phyloP scores from a whole-genome alignment of 2,888 invertebrate genomes.

The Epirrita christyi region DNA sequence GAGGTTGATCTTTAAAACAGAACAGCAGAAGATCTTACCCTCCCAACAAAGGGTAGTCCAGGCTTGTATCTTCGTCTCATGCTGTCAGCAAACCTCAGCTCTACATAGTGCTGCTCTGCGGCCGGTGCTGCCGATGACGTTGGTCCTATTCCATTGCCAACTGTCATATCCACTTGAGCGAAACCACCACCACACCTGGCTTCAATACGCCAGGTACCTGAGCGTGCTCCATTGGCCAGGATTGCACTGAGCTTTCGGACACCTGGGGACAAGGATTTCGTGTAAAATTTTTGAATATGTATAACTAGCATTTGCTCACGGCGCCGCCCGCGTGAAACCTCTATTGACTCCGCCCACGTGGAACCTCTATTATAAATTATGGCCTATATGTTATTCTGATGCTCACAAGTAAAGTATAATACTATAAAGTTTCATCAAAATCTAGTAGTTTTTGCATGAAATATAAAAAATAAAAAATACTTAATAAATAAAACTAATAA shows the following conservation, averaged over 20 bases:
- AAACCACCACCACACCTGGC: conserved; percentile 80
- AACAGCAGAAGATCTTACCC: conserved; percentile 70
- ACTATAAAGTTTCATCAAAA: too few species aligned
- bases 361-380: too few species aligned
- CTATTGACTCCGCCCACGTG: too few species aligned
- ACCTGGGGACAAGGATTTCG: conserved; percentile 65
- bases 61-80: conserved; percentile 88
- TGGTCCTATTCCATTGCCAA: conserved; percentile 71
- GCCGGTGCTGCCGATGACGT: conserved; percentile 84
- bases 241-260: conserved; percentile 84
- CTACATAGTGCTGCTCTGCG: conserved; percentile 88
- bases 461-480: too few species aligned
- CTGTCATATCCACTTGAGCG: conserved; percentile 83
- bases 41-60: conserved; percentile 87
- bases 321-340: too few species aligned
- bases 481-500: too few species aligned
- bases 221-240: conserved; percentile 81
- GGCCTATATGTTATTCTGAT: too few species aligned
- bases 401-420: too few species aligned
- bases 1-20: too few species aligned
- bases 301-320: too few species aligned
- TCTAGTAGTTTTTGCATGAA: too few species aligned
- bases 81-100: conserved; percentile 86
- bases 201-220: conserved; percentile 85
- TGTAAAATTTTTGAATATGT: background rate